Percentiles rank a stretch among this genome's conserved stretches.
phyloP scores from a whole-genome alignment of 2,888 invertebrate species.

The Panzeria rudis region DNA sequence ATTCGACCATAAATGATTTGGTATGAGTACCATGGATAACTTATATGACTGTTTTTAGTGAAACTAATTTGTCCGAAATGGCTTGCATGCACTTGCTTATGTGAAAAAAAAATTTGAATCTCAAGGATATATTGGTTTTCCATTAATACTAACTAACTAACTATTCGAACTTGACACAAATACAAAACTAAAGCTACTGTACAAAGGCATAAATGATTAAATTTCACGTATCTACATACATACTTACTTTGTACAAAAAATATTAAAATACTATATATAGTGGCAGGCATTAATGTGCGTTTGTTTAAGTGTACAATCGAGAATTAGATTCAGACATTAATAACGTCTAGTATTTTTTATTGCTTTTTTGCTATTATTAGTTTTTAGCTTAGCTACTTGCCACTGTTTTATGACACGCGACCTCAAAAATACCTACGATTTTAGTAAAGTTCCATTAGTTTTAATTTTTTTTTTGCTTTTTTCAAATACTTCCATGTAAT shows the following conservation, averaged over 20 bases:
- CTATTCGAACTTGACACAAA: slow-evolving; percentile 57
- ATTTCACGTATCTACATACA: neutral
- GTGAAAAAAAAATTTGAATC: slow-evolving; percentile 28
- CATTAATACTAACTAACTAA: slow-evolving; percentile 13
- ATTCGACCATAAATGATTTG: slow-evolving; percentile 1
- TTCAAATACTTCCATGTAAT: slow-evolving; percentile 27
- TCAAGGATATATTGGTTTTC: slow-evolving; percentile 52
- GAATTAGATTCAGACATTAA: slow-evolving; percentile 44
- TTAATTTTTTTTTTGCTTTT: neutral
- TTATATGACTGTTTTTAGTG: neutral
- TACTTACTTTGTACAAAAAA: neutral
- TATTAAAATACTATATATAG: neutral
- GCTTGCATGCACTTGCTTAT: neutral
- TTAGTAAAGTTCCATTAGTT: slow-evolving; percentile 28
- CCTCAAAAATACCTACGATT: neutral
- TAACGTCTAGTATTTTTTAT: slow-evolving; percentile 30
- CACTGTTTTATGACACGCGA: slow-evolving; percentile 40
- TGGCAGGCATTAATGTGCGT: neutral
- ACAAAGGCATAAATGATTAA: slow-evolving; percentile 43
- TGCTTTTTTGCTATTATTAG: neutral
- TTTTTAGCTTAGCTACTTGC: slow-evolving; percentile 19
- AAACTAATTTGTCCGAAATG: slow-evolving; percentile 18
- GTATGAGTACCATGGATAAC: neutral
- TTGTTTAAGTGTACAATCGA: slow-evolving; percentile 22
- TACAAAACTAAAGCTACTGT: slow-evolving; percentile 10